These are phyloP conservation scores for Marmota monax DNA, from an alignment of 2,113 vertebrate species.

Conservation along the genomic window DNA sequence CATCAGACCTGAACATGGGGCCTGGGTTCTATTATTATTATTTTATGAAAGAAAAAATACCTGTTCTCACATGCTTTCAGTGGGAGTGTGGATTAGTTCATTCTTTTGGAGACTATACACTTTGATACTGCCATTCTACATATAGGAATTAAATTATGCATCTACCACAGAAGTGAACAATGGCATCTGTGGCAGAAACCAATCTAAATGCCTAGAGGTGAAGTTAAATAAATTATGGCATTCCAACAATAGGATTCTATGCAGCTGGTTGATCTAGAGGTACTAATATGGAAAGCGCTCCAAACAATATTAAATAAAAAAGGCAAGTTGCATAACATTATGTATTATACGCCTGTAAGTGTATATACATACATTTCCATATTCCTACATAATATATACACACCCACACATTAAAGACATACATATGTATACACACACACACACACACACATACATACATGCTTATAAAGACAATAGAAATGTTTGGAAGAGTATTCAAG, in stretches of 20 bases:
- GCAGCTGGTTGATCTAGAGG: neutral
- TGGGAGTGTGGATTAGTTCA: neutral
- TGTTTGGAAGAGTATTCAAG: neutral
- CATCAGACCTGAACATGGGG: neutral
- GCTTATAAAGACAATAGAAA: slow-evolving; percentile 38
- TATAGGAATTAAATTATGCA: neutral
- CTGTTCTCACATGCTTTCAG: neutral
- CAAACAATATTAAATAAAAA: slow-evolving; percentile 31
- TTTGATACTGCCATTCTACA: slow-evolving; percentile 19
- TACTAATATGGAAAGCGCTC: neutral
- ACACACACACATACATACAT: no score
- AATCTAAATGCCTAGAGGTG: neutral
- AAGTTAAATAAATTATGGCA: neutral
- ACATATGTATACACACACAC: neutral
- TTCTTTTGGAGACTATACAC: neutral
- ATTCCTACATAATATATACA: neutral
- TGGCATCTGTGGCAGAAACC: neutral
- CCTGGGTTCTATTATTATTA: neutral
- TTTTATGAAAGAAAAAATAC: slow-evolving; percentile 28
- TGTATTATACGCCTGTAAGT: neutral
- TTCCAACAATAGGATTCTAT: neutral
- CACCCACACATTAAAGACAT: neutral
- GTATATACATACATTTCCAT: slow-evolving; percentile 37
- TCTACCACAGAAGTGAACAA: neutral
- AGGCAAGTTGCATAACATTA: slow-evolving; percentile 26